Conservation (phyloP, 2,888 invertebrate species). For the Nemotelus nigrinus region DNA sequence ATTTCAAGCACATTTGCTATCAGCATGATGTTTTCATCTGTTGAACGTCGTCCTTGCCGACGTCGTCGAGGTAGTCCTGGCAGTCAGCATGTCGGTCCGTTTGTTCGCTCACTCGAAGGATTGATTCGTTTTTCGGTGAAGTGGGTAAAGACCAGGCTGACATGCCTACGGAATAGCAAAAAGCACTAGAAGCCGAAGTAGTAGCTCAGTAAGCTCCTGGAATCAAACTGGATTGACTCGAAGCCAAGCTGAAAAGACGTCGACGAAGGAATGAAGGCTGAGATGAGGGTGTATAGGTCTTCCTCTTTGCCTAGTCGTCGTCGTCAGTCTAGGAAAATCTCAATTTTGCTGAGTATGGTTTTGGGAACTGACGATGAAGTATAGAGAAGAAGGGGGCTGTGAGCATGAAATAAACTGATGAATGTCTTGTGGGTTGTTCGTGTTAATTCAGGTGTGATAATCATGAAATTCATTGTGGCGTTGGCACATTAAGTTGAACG, state of each 20-base stretch:
- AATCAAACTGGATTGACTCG: constrained; percentile 2
- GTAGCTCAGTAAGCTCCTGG: background rate
- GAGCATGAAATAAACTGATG: constrained; percentile 16
- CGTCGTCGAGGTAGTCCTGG: no score
- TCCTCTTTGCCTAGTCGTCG: no score
- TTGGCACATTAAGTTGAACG: background rate
- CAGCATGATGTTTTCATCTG: constrained; percentile 30
- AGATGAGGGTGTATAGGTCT: no score
- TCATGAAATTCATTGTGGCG: constrained; percentile 29
- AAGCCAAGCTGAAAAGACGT: background rate
- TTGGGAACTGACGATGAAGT: background rate
- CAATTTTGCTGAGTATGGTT: no score
- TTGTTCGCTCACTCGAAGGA: no score
- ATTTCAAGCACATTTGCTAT: background rate
- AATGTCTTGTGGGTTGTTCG: constrained; percentile 22
- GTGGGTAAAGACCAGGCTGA: no score
- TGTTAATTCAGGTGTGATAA: constrained; percentile 41
- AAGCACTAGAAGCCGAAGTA: background rate
- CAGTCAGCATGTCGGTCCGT: no score
- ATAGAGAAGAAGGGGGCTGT: background rate
- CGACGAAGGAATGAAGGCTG: background rate
- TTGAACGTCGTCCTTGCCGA: background rate
- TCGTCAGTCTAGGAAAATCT: no score
- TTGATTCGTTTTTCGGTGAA: no score
- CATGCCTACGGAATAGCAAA: background rate